phyloP scores from a whole-genome alignment of 1,140 invertebrate genomes.

The Acromyrmex heyeri region DNA sequence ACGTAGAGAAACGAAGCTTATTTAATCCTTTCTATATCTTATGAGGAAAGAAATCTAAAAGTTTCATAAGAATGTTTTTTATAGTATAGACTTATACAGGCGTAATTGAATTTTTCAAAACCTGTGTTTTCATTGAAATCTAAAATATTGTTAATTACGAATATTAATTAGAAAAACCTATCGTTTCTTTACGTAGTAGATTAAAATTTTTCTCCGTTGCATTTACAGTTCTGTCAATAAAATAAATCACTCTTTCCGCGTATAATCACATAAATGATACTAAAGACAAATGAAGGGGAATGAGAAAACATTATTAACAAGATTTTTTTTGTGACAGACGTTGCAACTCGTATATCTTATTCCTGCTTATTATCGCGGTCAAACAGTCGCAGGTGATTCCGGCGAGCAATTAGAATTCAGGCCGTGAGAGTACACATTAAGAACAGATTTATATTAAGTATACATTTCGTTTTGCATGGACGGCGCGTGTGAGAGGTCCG shows the following conservation, averaged over 20 bases:
- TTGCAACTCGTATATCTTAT: neutral
- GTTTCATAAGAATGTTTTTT: constrained; percentile 1
- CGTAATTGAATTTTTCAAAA: neutral
- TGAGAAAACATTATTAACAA: constrained; percentile 25
- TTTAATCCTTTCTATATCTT: neutral
- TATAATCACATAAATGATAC: neutral
- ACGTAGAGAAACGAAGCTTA: neutral
- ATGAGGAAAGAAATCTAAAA: constrained; percentile 18
- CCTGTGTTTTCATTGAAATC: neutral
- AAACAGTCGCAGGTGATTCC: constrained; percentile 24
- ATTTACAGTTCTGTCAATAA: neutral
- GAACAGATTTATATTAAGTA: constrained; percentile 54
- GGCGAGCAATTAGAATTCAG: constrained; percentile 27
- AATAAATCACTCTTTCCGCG: neutral
- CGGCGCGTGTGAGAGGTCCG: constrained; percentile 22
- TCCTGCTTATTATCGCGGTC: constrained; percentile 26
- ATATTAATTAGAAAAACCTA: neutral
- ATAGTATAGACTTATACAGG: neutral
- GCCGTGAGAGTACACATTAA: constrained; percentile 44
- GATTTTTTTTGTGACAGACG: neutral
- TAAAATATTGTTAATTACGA: neutral
- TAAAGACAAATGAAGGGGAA: neutral
- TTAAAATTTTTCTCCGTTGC: neutral
- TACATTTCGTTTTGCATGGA: constrained; percentile 30
- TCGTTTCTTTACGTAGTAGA: neutral